Conservation (phyloP, 2,797 vertebrate genomes). For the Enteromius trimaculatus region DNA sequence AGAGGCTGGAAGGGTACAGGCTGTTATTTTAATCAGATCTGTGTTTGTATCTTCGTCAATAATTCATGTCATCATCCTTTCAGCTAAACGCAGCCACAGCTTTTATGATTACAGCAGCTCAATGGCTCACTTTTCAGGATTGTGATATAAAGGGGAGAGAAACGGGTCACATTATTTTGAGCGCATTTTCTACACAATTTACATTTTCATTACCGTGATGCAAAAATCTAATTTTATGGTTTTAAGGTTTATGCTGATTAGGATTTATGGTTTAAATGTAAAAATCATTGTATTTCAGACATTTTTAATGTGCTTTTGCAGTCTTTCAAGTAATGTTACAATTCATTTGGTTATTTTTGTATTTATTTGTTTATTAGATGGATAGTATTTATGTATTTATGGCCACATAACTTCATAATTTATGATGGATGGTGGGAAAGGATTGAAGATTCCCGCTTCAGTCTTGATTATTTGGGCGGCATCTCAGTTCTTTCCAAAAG, state of each 20-base stretch:
- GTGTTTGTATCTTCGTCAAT: constrained; percentile 52
- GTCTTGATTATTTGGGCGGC: neutral
- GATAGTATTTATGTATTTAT: neutral
- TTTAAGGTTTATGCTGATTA: neutral
- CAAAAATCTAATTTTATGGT: neutral
- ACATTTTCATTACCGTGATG: constrained; percentile 3
- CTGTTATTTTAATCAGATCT: constrained; percentile 55
- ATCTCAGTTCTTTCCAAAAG: neutral
- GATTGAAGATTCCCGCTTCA: neutral
- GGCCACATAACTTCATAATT: neutral
- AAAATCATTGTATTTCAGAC: neutral
- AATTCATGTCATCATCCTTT: constrained; percentile 53
- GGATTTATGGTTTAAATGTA: neutral
- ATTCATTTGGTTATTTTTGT: neutral
- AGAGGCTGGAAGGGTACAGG: constrained; percentile 41
- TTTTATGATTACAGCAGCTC: constrained; percentile 40
- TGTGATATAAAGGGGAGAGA: neutral
- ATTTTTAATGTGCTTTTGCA: neutral
- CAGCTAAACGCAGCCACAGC: constrained; percentile 14
- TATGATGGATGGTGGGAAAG: neutral
- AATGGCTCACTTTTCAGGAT: constrained; percentile 17
- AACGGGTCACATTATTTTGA: neutral
- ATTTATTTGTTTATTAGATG: neutral
- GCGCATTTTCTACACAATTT: neutral
- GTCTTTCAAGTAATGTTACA: neutral